phyloP scores from a whole-genome alignment of 2,113 vertebrate species.

The Menura novaehollandiae region DNA sequence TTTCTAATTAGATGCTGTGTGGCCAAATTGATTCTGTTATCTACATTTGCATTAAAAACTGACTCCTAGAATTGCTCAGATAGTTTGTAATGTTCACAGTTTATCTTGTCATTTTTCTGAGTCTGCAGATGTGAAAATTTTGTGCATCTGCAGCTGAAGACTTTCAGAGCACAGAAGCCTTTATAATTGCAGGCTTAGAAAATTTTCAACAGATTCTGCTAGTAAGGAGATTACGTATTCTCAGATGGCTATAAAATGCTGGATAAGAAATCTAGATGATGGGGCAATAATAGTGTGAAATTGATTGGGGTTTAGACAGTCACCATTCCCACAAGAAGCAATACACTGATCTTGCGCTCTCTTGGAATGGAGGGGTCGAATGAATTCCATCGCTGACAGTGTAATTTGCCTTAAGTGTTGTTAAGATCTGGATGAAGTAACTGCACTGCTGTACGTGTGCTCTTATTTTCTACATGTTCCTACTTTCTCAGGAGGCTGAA shows the following conservation, averaged over 20 bases:
- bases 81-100: constrained; percentile 15
- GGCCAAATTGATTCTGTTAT: constrained; percentile 22
- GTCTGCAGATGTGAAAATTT: constrained; percentile 43
- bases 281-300: neutral
- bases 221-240: constrained; percentile 25
- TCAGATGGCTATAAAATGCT: neutral
- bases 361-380: neutral
- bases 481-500: neutral
- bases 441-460: neutral
- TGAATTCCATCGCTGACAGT: neutral
- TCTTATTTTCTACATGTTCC: neutral
- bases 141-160: constrained; percentile 37
- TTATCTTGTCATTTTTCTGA: neutral
- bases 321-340: neutral
- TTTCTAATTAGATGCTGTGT: constrained; percentile 29
- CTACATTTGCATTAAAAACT: constrained; percentile 53
- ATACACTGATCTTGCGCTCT: neutral
- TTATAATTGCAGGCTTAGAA: constrained; percentile 38
- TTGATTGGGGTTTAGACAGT: neutral
- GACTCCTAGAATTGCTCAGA: constrained; percentile 16
- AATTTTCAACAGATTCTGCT: constrained; percentile 3
- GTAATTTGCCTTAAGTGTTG: neutral
- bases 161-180: neutral
- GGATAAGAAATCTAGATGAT: neutral
- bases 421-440: neutral